Base-by-base conservation (phyloP, 2,113 vertebrate genomes). In the Podarcis cretensis region DNA sequence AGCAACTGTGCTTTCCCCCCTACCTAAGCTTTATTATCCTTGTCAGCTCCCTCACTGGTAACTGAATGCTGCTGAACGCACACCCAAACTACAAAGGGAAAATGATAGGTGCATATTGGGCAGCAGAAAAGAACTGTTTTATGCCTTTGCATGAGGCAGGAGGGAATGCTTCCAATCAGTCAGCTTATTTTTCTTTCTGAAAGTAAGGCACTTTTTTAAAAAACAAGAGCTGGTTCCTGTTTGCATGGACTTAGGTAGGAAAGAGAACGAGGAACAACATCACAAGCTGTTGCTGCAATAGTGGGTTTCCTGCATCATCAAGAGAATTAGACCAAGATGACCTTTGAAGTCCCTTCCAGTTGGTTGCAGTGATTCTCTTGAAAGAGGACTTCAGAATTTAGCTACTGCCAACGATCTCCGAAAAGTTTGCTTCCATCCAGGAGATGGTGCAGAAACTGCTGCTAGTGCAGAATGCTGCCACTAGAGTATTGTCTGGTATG, bases 1-100 rank as follows among this genome's bases (percentile, higher is more conserved):
- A 23, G 85, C 73, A 43, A 0, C 71, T 54, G 37, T 5, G 75
- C 27, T 1, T 25, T 35, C 0, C 0, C 40, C 89, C 48, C 65
- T 77, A 0, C 76, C 0, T 27, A 86, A 87, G 59, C 37, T 68
- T 89, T 74, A 87, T 82, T 65, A 92, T 30, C 74, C 91, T 87
- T 92, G 92, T 74, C 84, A 92, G 88, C 87, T 94, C 87, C 32
- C 92, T 88, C 77, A 40, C 73, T 81, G 35, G 79, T 89, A 85
- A 86, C 21, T 85, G 87, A 88, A 40, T 66, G 1, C 27, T 76
- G 85, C 59, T 74, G 80, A 30, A 59, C 79, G 83, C 71, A 81
- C 63, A 59, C 79, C 76, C 48, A 85, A 76, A 32, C 87, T 54
- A 0, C 32, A 43, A 10, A 71, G 84, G 35, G 7, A 65, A 75